phyloP scores from a whole-genome alignment of 2,888 invertebrate species.

The Onchidella celtica region DNA sequence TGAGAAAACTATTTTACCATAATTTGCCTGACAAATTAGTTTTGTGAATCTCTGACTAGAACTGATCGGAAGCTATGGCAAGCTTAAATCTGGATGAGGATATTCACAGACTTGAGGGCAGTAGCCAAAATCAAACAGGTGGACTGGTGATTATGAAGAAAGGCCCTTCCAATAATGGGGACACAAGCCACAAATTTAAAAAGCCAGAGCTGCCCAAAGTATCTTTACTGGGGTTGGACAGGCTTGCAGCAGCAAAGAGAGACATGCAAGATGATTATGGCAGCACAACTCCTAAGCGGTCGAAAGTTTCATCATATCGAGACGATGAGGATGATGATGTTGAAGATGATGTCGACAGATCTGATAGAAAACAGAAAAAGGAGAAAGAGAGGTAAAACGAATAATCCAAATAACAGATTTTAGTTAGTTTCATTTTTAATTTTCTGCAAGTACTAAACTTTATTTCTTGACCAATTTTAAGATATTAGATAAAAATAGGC shows the following conservation, averaged over 20 bases:
- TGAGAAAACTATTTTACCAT: too few species aligned
- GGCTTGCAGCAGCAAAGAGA: constrained; percentile 79
- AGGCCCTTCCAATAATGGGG: constrained; percentile 58
- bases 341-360: constrained; percentile 56
- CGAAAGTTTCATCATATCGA: constrained; percentile 71
- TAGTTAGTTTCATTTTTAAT: not conserved
- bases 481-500: not conserved
- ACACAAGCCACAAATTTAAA: constrained; percentile 62
- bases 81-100: constrained; percentile 68
- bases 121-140: constrained; percentile 71
- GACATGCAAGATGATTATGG: constrained; percentile 56
- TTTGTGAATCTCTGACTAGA: not conserved
- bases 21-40: not conserved
- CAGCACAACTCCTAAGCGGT: constrained; percentile 64
- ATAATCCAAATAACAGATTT: not conserved
- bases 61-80: constrained; percentile 40
- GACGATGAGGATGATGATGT: constrained; percentile 67
- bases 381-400: constrained; percentile 36
- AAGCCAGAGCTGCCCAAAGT: constrained; percentile 61
- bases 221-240: constrained; percentile 80
- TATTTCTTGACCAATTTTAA: not conserved
- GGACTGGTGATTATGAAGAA: constrained; percentile 80
- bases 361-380: constrained; percentile 42
- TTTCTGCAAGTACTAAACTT: not conserved
- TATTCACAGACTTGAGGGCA: constrained; percentile 78